These are phyloP conservation scores for Trichonephila clavata DNA, from an alignment of 1,140 invertebrate genomes.

Conservation along the genomic window DNA sequence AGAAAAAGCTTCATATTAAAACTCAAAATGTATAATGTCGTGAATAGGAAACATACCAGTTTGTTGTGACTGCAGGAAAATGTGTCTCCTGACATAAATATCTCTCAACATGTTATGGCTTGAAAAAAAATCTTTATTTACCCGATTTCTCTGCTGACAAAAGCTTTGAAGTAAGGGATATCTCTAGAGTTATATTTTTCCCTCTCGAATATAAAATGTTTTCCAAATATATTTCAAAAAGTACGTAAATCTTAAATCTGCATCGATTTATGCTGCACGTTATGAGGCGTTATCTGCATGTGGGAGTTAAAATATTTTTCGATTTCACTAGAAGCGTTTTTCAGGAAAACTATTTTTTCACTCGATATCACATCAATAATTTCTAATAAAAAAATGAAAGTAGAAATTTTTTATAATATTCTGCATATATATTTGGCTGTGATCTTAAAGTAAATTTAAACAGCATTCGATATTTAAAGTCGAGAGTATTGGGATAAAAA, in stretches of 20 bases:
- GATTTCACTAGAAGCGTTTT: background rate
- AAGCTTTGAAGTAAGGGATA: slow-evolving; percentile 13
- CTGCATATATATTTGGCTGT: too few species aligned
- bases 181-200: background rate
- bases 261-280: slow-evolving; percentile 3
- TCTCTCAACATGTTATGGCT: slow-evolving; percentile 22
- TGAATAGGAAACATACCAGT: slow-evolving; percentile 1
- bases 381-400: background rate
- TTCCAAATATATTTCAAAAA: slow-evolving; percentile 9
- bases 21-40: background rate
- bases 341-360: background rate
- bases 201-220: background rate
- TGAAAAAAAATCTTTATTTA: slow-evolving; percentile 34
- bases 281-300: background rate
- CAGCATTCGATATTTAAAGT: too few species aligned
- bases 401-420: too few species aligned
- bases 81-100: slow-evolving; percentile 46
- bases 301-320: background rate
- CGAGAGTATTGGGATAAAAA: too few species aligned
- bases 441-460: too few species aligned
- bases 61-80: slow-evolving; percentile 5
- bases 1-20: background rate
- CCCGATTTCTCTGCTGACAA: slow-evolving; percentile 42
- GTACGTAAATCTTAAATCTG: slow-evolving; percentile 31
- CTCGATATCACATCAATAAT: background rate